Evolutionary conservation across 23 tunicate genomes (phyloP).

Genomic region (Ascidia mentula): DNA sequence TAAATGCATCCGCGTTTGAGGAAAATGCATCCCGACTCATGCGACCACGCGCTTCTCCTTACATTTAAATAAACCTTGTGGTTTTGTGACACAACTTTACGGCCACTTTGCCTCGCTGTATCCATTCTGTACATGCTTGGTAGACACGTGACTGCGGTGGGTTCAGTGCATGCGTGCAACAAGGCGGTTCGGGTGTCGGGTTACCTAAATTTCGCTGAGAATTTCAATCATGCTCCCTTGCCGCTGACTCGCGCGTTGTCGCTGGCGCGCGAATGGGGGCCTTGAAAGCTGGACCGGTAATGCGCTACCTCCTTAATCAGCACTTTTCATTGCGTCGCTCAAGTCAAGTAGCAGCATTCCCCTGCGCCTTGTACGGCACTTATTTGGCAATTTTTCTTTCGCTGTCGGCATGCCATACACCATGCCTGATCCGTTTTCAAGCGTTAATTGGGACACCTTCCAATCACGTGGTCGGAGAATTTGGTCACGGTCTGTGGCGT

Average conservation of each 20-base stretch:
- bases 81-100: too few relatives aligned
- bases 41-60: too few relatives aligned
- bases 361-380: too few relatives aligned
- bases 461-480: not conserved
- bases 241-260: not conserved
- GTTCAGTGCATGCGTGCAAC: conserved; percentile 1
- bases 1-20: too few relatives aligned
- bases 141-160: not conserved
- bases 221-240: not conserved
- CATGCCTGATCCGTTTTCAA: too few relatives aligned
- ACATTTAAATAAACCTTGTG: too few relatives aligned
- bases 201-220: not conserved
- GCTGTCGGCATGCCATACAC: too few relatives aligned
- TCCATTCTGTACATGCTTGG: too few relatives aligned
- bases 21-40: too few relatives aligned
- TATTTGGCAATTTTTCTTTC: too few relatives aligned
- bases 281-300: not conserved
- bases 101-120: too few relatives aligned
- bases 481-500: not conserved
- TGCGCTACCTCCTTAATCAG: not conserved
- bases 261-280: not conserved
- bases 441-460: too few relatives aligned
- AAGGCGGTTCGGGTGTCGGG: not conserved
- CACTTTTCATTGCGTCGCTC: not conserved
- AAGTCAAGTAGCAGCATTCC: not conserved